Conservation (phyloP, 2,797 vertebrate genomes). For the Lepilemur ruficaudatus region DNA sequence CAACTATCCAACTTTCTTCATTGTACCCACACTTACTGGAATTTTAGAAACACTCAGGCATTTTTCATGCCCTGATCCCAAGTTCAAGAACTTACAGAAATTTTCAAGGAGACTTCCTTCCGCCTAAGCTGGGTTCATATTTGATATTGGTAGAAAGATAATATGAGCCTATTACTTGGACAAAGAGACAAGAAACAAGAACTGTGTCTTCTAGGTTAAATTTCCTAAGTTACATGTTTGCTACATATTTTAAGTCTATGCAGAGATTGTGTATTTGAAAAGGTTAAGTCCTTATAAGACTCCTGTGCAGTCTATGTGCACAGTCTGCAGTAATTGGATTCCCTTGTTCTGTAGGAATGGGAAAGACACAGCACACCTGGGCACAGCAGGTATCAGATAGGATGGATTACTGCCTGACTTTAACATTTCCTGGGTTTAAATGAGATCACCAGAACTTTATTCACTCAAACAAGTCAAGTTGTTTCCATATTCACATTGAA, state of each 20-base stretch:
- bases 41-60: background rate
- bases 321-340: background rate
- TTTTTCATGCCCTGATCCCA: background rate
- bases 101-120: background rate
- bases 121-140: background rate
- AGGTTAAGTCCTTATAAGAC: background rate
- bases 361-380: slow-evolving; percentile 20
- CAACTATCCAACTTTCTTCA: background rate
- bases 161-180: background rate
- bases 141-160: background rate
- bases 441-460: slow-evolving; percentile 50
- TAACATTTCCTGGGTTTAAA: slow-evolving; percentile 55
- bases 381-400: slow-evolving; percentile 52
- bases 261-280: background rate
- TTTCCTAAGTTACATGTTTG: background rate
- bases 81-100: background rate
- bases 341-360: background rate
- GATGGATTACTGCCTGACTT: background rate
- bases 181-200: background rate
- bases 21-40: background rate
- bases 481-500: slow-evolving; percentile 29
- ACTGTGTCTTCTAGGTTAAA: background rate
- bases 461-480: background rate
- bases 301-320: background rate
- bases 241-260: background rate